Evolutionary conservation across 2,113 vertebrate genomes (phyloP).

Genomic region (Eulemur rufifrons): DNA sequence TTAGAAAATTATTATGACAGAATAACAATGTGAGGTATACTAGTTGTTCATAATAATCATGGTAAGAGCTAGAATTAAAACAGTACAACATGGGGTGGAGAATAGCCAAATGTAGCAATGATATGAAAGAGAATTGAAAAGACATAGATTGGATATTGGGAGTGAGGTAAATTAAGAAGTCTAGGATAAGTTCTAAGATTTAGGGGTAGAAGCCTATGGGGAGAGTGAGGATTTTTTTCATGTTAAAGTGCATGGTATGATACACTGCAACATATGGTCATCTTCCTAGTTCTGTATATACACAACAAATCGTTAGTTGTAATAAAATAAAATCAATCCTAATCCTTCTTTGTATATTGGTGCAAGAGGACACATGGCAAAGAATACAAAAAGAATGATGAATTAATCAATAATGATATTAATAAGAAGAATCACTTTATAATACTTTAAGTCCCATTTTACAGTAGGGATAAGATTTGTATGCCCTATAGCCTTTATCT

Average conservation of each 20-base stretch:
- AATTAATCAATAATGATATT: not conserved
- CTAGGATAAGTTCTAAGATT: not conserved
- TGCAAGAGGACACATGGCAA: not conserved
- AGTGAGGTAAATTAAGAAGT: not conserved
- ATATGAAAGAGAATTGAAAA: not conserved
- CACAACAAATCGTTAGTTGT: not conserved
- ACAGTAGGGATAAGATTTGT: not conserved
- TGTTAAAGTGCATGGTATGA: not conserved
- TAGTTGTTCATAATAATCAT: not conserved
- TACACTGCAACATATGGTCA: not conserved
- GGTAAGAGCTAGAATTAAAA: not conserved
- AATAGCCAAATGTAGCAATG: not conserved
- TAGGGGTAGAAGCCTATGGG: not conserved
- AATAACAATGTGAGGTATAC: not conserved
- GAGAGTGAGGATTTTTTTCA: not conserved
- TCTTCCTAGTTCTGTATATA: not conserved
- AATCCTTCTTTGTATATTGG: not conserved
- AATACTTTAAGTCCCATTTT: not conserved
- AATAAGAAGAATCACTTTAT: not conserved
- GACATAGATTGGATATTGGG: not conserved
- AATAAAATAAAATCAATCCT: not conserved
- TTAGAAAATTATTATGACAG: not conserved
- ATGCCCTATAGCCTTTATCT: not conserved
- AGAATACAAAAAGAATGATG: not conserved
- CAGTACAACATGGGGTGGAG: no score